These are phyloP conservation scores for Penaeus vannamei DNA, from an alignment of 1,140 invertebrate genomes.

Conservation along the genomic window DNA sequence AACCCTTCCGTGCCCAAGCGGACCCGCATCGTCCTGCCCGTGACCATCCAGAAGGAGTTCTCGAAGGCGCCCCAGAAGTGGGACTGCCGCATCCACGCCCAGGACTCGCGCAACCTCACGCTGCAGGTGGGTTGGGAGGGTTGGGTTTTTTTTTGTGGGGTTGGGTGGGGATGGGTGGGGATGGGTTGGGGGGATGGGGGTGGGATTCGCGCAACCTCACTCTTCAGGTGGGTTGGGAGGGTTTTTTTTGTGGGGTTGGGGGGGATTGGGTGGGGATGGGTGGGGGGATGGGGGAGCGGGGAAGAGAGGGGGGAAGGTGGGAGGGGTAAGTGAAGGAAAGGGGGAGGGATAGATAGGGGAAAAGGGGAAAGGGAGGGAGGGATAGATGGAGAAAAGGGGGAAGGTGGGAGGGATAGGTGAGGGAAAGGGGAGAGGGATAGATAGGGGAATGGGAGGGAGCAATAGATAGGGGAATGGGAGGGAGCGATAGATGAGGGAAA, in stretches of 20 bases:
- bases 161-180: not conserved
- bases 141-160: not conserved
- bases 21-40: slow-evolving; percentile 75
- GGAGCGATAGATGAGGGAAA: not conserved
- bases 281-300: too few species aligned
- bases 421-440: too few species aligned
- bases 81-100: slow-evolving; percentile 74
- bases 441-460: too few species aligned
- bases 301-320: too few species aligned
- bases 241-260: not conserved
- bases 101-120: slow-evolving; percentile 74
- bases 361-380: too few species aligned
- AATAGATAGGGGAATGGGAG: too few species aligned
- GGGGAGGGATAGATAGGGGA: too few species aligned
- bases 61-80: slow-evolving; percentile 72
- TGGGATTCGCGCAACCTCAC: slow-evolving; percentile 73
- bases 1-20: slow-evolving; percentile 77
- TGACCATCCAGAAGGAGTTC: slow-evolving; percentile 73
- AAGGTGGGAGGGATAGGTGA: too few species aligned
- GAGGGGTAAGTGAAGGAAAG: too few species aligned
- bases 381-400: too few species aligned
- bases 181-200: not conserved
- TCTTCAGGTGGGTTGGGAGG: slow-evolving; percentile 73
- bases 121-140: slow-evolving; percentile 73
- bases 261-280: not conserved